Conservation (phyloP, 2,888 invertebrate genomes). For the Neoascia interrupta region DNA sequence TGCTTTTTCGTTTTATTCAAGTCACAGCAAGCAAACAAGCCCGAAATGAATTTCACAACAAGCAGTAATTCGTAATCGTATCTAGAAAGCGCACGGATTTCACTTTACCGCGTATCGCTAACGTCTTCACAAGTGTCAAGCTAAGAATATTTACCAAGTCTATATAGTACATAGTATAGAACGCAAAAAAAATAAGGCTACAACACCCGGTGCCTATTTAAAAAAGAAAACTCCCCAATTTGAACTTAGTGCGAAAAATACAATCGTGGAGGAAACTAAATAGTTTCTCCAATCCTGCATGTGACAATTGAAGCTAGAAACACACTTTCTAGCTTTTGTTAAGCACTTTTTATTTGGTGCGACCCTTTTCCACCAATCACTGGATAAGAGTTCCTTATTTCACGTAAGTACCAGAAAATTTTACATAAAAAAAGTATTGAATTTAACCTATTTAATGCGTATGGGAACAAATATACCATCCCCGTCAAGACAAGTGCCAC, state of each 20-base stretch:
- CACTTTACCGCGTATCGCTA: constrained; percentile 29
- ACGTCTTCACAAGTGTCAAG: constrained; percentile 22
- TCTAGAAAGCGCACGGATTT: constrained; percentile 3
- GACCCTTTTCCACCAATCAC: background rate
- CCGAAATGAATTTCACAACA: constrained; percentile 67
- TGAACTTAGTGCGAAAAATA: too few species aligned
- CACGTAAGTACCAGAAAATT: constrained; percentile 53
- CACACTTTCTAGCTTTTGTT: constrained; percentile 42
- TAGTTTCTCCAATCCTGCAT: too few species aligned
- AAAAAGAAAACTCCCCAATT: too few species aligned
- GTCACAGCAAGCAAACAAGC: constrained; percentile 45
- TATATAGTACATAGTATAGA: too few species aligned
- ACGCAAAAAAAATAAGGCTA: too few species aligned
- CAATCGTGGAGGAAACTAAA: too few species aligned
- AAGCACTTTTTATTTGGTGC: background rate
- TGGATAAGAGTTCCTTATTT: constrained; percentile 10
- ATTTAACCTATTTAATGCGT: too few species aligned
- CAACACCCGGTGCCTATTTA: constrained; percentile 17
- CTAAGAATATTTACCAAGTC: constrained; percentile 8
- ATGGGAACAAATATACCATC: too few species aligned
- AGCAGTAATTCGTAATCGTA: constrained; percentile 57
- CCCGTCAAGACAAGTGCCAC: too few species aligned
- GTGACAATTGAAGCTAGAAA: constrained; percentile 52
- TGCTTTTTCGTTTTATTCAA: constrained; percentile 40
- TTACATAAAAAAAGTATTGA: too few species aligned